Evolutionary conservation across 2,888 invertebrate species (phyloP), one percentile per base, ranked within the genome.

Genomic region (Acleris sparsana): DNA sequence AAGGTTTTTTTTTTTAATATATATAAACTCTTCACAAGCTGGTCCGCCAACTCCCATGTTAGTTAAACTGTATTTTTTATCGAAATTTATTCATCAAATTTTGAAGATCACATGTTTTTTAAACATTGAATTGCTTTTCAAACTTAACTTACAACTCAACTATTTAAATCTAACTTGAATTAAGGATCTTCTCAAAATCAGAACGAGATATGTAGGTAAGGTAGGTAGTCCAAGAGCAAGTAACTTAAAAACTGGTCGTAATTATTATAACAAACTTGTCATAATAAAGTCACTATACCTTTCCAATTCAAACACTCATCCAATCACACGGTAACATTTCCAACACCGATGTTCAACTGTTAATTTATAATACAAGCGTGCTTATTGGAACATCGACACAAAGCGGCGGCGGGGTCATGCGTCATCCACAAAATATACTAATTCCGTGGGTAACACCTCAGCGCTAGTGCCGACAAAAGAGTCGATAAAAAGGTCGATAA

Each of bases 381-480:
- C 70, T 72, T 75, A 71, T 73, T 73, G 73, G 72, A 72, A 44
- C 16, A 58, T 55, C 20, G 39, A 75, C 76, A 85, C 84, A 85
- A 85, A 80, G 83, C 84, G 80, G 75, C 76, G 81, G 75, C 76
- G 74, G 75, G 82, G 81, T 83, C 82, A 85, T 90, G 90, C 87
- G 89, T 92, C 92, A 90, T 88, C 87, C 77, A 87, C 87, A 85
- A 87, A 85, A 88, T 88, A 90, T 89, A 88, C 86, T 91, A 89
- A 92, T 92, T 89, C 87, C 81, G 84, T 85, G 88, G 83, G 89
- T 89, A 88, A 90, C 89, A 91, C 89, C 87, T 90, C 87, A 85
- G 88, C 84, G 82, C 81, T 83, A 82, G 84, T 77, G 88, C 92
- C 92, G 92, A 90, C 92, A 91, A 92, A 89, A 88, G 88, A 79